Conservation (phyloP, 2,113 vertebrate species). For the Perca schrenkii region DNA sequence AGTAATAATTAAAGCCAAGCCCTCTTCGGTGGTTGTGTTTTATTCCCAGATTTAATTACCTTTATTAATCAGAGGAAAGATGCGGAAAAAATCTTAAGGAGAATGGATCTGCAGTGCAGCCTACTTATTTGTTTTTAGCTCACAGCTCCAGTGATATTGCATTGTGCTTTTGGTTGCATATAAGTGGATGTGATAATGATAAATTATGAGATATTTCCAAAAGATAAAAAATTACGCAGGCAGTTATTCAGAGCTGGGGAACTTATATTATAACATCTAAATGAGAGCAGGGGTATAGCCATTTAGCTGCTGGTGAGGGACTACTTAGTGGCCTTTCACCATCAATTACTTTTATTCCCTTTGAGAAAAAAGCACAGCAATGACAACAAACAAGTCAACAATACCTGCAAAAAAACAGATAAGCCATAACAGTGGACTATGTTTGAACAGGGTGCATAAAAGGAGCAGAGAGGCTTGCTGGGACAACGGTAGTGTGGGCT, state of each 20-base stretch:
- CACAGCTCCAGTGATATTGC: slow-evolving; percentile 62
- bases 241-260: slow-evolving; percentile 55
- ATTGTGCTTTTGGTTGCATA: slow-evolving; percentile 59
- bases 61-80: slow-evolving; percentile 81
- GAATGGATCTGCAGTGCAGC: slow-evolving; percentile 37
- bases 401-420: slow-evolving; percentile 69
- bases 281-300: slow-evolving; percentile 42
- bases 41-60: slow-evolving; percentile 82
- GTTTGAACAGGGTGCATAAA: slow-evolving; percentile 52
- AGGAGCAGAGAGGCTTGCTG: slow-evolving; percentile 38
- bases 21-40: slow-evolving; percentile 72
- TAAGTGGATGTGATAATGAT: slow-evolving; percentile 74
- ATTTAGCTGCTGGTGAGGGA: slow-evolving; percentile 28
- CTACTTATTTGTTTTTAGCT: slow-evolving; percentile 75
- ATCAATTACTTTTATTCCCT: slow-evolving; percentile 77
- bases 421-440: slow-evolving; percentile 48
- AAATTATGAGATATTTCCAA: slow-evolving; percentile 75
- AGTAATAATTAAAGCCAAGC: slow-evolving; percentile 81
- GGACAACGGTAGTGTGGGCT: slow-evolving; percentile 22
- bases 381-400: slow-evolving; percentile 60
- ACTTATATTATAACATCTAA: slow-evolving; percentile 44
- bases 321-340: slow-evolving; percentile 47
- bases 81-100: slow-evolving; percentile 24
- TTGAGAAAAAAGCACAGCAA: slow-evolving; percentile 53
- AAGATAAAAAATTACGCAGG: slow-evolving; percentile 62